Conservation (phyloP, 1,140 invertebrate genomes). For the Bombyx mandarina region DNA sequence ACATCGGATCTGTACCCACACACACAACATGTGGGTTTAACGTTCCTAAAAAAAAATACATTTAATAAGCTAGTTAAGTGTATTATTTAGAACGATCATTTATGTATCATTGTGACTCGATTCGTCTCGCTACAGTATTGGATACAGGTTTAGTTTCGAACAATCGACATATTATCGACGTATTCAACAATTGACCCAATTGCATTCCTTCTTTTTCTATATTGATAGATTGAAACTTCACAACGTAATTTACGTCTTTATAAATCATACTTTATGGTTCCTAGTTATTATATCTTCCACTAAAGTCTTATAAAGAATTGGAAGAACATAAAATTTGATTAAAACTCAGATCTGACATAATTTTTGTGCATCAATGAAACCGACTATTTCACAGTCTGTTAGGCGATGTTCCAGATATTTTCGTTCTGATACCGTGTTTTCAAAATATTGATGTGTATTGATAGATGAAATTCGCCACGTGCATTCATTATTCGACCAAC, state of each 20-base stretch:
- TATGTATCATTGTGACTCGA: slow-evolving; percentile 33
- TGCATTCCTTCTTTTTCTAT: too few species aligned
- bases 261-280: too few species aligned
- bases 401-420: slow-evolving; percentile 31
- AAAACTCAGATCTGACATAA: too few species aligned
- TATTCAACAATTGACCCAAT: slow-evolving; percentile 3
- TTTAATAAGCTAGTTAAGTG: slow-evolving; percentile 7
- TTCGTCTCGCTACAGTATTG: slow-evolving; percentile 37
- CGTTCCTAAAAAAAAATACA: slow-evolving; percentile 1
- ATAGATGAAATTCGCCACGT: slow-evolving; percentile 60
- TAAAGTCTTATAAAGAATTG: too few species aligned
- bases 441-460: slow-evolving; percentile 29
- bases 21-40: not conserved
- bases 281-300: too few species aligned
- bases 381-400: slow-evolving; percentile 52
- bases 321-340: too few species aligned
- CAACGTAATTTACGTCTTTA: too few species aligned
- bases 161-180: slow-evolving; percentile 18
- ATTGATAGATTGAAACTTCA: too few species aligned
- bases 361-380: not conserved
- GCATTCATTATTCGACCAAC: slow-evolving; percentile 52
- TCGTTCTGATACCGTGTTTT: not conserved
- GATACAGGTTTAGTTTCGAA: slow-evolving; percentile 27
- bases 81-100: slow-evolving; percentile 23
- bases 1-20: not conserved